Percentiles rank a stretch among this genome's conserved stretches.
phyloP scores from a whole-genome alignment of 2,797 vertebrate genomes.

The Knipowitschia caucasica region DNA sequence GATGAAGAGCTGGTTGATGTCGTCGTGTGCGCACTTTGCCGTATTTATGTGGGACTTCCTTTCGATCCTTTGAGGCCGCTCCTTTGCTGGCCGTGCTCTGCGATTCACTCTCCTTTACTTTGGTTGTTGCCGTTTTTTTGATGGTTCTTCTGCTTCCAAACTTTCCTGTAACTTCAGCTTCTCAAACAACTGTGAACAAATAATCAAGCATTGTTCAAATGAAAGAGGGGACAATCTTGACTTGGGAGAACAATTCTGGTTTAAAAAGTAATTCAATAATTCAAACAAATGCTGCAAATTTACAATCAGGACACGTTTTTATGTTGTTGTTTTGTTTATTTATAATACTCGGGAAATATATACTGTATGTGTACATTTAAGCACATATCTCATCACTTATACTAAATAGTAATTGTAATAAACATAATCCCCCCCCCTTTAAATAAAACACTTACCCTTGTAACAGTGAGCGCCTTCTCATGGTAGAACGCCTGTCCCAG shows the following conservation, averaged over 20 bases:
- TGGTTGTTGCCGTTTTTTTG: slow-evolving; percentile 49
- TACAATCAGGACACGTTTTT: no score
- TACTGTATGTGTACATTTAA: no score
- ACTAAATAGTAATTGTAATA: no score
- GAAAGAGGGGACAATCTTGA: no score
- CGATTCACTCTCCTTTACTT: slow-evolving; percentile 23
- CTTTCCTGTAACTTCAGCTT: slow-evolving; percentile 86
- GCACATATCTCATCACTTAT: no score
- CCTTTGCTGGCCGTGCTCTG: background rate
- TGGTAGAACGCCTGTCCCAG: slow-evolving; percentile 88
- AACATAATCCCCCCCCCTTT: no score
- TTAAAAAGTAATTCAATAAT: no score
- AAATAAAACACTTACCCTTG: slow-evolving; percentile 72
- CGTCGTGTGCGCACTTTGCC: slow-evolving; percentile 88
- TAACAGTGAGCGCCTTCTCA: slow-evolving; percentile 88
- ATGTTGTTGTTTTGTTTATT: no score
- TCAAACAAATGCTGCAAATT: no score
- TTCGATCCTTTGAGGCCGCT: slow-evolving; percentile 7
- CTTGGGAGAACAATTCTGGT: no score
- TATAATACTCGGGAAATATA: no score
- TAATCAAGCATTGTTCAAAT: background rate
- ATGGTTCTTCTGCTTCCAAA: slow-evolving; percentile 55
- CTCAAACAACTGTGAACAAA: slow-evolving; percentile 83
- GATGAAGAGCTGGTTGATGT: slow-evolving; percentile 96
- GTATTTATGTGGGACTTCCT: slow-evolving; percentile 71